phyloP scores from a whole-genome alignment of 2,113 vertebrate genomes.

The Xenopus tropicalis region UCB_Xtro_10.0 CM004449.2:130224001-130224500 shows the following conservation, averaged over 20 bases:
- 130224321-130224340: background rate
- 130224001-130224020: too few relatives aligned
- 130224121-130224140: constrained; percentile 87
- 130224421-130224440: constrained; percentile 91
- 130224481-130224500: constrained; percentile 95
- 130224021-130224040: too few relatives aligned
- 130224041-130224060: too few relatives aligned
- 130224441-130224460: constrained; percentile 97
- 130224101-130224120: constrained; percentile 96
- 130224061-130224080: constrained; percentile 10
- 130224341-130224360: fast-evolving
- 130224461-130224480: constrained; percentile 97
- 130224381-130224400: background rate
- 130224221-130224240: constrained; percentile 92
- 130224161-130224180: constrained; percentile 93
- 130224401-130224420: background rate
- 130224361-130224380: background rate
- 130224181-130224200: constrained; percentile 96
- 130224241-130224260: constrained; percentile 89
- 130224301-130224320: constrained; percentile 47
- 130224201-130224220: constrained; percentile 85
- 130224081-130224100: constrained; percentile 84
- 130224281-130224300: constrained; percentile 98
- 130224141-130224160: constrained; percentile 94
- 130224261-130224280: constrained; percentile 98